A percentile compares a stretch with the other conserved stretches of the same genome.
These are phyloP conservation scores for Lepus americanus DNA, from an alignment of 2,113 vertebrate species.

Conservation along the genomic window DNA sequence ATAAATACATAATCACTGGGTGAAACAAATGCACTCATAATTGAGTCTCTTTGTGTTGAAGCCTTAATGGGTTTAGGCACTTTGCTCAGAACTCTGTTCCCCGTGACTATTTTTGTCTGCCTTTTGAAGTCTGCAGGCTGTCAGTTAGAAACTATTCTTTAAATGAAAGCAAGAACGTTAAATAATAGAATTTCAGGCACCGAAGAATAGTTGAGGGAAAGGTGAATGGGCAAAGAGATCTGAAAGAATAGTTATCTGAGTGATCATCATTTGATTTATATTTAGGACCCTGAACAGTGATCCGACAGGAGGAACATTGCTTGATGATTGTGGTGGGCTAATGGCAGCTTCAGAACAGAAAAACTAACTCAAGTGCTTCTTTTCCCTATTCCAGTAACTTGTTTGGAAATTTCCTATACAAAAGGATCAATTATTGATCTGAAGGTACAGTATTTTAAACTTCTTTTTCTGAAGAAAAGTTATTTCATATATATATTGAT, in stretches of 20 bases:
- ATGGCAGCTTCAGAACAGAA: neutral
- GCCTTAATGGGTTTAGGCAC: rapidly evolving
- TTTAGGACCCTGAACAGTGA: neutral
- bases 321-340: neutral
- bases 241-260: neutral
- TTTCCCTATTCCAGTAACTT: neutral
- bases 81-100: neutral
- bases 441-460: conserved; percentile 59
- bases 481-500: conserved; percentile 50
- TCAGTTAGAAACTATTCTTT: neutral
- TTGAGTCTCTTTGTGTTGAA: neutral
- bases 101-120: neutral
- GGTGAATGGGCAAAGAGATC: no score
- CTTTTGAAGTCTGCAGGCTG: neutral
- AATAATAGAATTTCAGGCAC: neutral
- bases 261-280: neutral
- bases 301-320: neutral
- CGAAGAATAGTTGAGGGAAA: neutral
- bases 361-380: neutral
- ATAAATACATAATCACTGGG: neutral
- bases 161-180: neutral
- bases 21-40: neutral
- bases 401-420: conserved; percentile 44
- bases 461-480: conserved; percentile 50
- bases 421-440: conserved; percentile 52